phyloP scores from a whole-genome alignment of 2,888 invertebrate species.

The Sturmia bella region DNA sequence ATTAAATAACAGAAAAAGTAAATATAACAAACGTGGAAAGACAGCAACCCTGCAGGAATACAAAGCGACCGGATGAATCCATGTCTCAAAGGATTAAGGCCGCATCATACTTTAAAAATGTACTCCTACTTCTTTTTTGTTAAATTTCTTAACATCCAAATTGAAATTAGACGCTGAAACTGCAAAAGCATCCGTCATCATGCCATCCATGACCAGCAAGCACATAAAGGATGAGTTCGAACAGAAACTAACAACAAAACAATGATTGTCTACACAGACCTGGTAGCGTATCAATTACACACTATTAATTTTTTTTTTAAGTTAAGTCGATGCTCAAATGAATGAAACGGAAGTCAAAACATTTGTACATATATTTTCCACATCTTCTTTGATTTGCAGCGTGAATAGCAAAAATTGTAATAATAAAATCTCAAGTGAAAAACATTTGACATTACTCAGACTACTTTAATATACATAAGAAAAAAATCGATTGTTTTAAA shows the following conservation, averaged over 20 bases:
- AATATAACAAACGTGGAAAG: neutral
- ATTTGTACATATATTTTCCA: slow-evolving; percentile 4
- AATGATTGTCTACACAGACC: slow-evolving; percentile 54
- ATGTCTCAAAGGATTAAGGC: slow-evolving; percentile 74
- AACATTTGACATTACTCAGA: too few relatives aligned
- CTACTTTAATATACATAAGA: neutral
- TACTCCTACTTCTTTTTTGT: slow-evolving; percentile 45
- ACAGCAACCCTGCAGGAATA: slow-evolving; percentile 16
- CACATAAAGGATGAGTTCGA: slow-evolving; percentile 48
- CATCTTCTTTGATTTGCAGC: neutral
- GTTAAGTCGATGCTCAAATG: slow-evolving; percentile 28
- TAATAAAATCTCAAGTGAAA: neutral
- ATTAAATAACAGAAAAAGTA: neutral
- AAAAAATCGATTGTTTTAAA: too few relatives aligned
- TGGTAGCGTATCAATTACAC: slow-evolving; percentile 66
- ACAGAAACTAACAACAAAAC: slow-evolving; percentile 21
- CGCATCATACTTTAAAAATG: slow-evolving; percentile 38
- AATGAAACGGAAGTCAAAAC: slow-evolving; percentile 63
- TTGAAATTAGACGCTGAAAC: slow-evolving; percentile 29
- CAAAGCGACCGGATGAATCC: slow-evolving; percentile 75
- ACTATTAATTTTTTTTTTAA: too few relatives aligned
- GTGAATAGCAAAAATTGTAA: neutral
- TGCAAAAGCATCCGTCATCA: slow-evolving; percentile 55
- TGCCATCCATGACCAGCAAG: slow-evolving; percentile 15
- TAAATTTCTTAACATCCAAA: slow-evolving; percentile 21